Evolutionary conservation across 2,113 vertebrate species (phyloP).

Genomic region (Bucco capensis): DNA sequence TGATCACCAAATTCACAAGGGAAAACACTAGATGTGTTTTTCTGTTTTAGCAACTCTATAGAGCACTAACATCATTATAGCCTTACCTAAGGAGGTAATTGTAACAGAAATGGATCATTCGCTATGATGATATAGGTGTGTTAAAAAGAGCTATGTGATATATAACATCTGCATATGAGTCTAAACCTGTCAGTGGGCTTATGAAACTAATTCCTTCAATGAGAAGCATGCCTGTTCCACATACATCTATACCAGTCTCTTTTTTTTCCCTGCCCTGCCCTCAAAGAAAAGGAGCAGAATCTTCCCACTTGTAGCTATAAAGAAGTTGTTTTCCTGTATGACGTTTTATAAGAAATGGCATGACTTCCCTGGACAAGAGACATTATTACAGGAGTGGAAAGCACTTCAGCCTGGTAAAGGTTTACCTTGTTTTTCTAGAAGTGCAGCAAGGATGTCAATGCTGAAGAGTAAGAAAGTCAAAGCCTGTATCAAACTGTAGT

Average conservation of each 20-base stretch:
- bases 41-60: background rate
- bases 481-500: background rate
- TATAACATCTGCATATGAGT: background rate
- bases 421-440: background rate
- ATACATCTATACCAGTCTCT: background rate
- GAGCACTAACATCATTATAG: background rate
- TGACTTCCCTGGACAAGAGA: background rate
- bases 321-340: background rate
- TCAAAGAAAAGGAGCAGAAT: background rate
- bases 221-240: background rate
- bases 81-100: background rate
- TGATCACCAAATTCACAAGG: background rate
- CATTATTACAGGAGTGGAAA: background rate
- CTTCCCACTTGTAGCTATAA: background rate
- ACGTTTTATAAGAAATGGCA: background rate
- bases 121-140: background rate
- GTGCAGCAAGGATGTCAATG: background rate
- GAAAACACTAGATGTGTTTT: background rate
- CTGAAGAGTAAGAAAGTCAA: background rate
- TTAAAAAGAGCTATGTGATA: background rate
- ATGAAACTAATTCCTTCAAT: background rate
- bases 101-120: background rate
- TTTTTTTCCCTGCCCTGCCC: background rate
- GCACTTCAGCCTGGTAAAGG: background rate
- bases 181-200: background rate